A percentile compares a stretch with the other conserved stretches of the same genome.
phyloP scores from a whole-genome alignment of 2,113 vertebrate genomes.

The Takifugu bimaculatus region DNA sequence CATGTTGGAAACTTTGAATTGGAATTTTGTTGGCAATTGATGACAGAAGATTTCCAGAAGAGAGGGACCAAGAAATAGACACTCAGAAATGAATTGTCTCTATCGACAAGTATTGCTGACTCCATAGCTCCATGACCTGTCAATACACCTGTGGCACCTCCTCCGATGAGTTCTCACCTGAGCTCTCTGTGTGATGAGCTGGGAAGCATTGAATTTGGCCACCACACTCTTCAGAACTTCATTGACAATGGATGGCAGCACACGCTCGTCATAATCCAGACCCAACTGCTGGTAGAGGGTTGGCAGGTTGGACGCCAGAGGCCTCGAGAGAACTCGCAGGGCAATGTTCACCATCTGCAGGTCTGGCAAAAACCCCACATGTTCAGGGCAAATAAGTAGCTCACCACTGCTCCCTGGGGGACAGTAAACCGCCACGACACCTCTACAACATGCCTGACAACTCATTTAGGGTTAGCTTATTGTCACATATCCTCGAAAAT shows the following conservation, averaged over 20 bases:
- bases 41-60: no score
- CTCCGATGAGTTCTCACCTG: conserved; percentile 73
- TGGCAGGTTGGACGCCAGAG: conserved; percentile 83
- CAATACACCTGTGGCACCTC: no score
- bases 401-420: not conserved
- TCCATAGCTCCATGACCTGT: no score
- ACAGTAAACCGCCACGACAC: not conserved
- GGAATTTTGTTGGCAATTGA: no score
- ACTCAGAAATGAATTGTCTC: no score
- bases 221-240: conserved; percentile 94
- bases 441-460: not conserved
- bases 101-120: no score
- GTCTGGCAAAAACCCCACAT: conserved; percentile 54
- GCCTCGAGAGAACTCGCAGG: conserved; percentile 83
- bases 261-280: conserved; percentile 87
- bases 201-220: conserved; percentile 91
- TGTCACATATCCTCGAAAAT: no score
- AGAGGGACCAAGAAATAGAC: no score
- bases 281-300: conserved; percentile 88
- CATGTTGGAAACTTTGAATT: no score
- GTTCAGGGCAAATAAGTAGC: not conserved
- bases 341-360: conserved; percentile 93
- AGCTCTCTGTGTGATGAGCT: conserved; percentile 90
- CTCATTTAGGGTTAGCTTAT: not conserved
- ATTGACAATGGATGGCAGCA: conserved; percentile 90